phyloP scores from a whole-genome alignment of 2,888 invertebrate genomes.

The Campaea margaritaria region DNA sequence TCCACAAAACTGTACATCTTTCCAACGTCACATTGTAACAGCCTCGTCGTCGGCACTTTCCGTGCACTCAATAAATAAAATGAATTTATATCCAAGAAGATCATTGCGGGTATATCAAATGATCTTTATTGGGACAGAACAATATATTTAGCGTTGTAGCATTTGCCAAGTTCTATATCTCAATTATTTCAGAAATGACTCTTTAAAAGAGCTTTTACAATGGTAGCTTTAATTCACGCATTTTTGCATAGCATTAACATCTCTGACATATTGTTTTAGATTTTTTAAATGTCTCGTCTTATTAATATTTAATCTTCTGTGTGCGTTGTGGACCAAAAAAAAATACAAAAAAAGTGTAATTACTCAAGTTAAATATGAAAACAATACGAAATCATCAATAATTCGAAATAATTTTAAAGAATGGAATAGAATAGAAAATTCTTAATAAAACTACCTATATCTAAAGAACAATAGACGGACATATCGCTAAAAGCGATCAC shows the following conservation, averaged over 20 bases:
- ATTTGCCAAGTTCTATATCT: conserved; percentile 26
- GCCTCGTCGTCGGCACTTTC: conserved; percentile 9
- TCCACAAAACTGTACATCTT: not conserved
- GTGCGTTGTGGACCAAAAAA: too few species aligned
- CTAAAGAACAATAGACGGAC: too few species aligned
- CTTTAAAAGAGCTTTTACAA: conserved; percentile 11
- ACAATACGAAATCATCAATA: too few species aligned
- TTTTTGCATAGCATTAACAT: not conserved
- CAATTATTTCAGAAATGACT: conserved; percentile 14
- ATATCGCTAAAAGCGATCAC: too few species aligned
- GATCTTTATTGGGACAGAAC: conserved; percentile 26
- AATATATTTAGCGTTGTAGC: conserved; percentile 19
- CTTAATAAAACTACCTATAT: too few species aligned
- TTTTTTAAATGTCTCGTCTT: too few species aligned
- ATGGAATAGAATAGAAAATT: too few species aligned
- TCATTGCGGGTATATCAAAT: conserved; percentile 19
- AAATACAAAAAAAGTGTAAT: too few species aligned
- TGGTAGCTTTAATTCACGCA: conserved; percentile 2
- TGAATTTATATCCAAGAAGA: conserved; percentile 17
- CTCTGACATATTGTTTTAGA: not conserved
- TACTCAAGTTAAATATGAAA: too few species aligned
- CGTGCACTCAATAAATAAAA: conserved; percentile 19
- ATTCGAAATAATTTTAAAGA: too few species aligned
- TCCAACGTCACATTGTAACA: not conserved
- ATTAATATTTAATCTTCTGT: too few species aligned